A percentile compares a stretch with the other conserved stretches of the same genome.
Evolutionary conservation across 2,113 vertebrate genomes (phyloP).

Genomic region (Tympanuchus pallidicinctus): DNA sequence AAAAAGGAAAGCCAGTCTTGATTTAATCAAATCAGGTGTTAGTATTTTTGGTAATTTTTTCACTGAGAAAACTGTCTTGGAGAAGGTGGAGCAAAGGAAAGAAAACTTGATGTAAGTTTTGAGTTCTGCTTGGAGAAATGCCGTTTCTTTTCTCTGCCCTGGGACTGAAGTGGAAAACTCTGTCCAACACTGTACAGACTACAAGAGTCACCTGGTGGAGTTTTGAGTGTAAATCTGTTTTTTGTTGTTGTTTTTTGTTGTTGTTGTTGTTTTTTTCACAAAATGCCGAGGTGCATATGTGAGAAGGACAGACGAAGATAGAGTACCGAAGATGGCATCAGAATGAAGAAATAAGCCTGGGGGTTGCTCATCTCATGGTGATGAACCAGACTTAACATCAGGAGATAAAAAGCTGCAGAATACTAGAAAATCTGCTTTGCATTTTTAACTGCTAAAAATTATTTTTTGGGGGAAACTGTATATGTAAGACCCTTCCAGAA

Average conservation of each 20-base stretch:
- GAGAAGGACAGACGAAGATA: not conserved
- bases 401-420: not conserved
- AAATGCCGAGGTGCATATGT: not conserved
- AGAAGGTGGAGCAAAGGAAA: not conserved
- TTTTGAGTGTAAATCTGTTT: not conserved
- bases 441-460: not conserved
- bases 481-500: not conserved
- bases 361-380: not conserved
- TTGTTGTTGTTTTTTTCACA: not conserved
- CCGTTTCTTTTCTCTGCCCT: not conserved
- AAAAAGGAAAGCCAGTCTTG: conserved; percentile 22
- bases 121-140: not conserved
- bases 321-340: not conserved
- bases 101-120: not conserved
- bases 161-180: not conserved
- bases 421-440: not conserved
- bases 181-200: not conserved
- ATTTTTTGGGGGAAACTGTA: too few species aligned
- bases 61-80: conserved; percentile 31
- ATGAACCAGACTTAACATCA: not conserved
- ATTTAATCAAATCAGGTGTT: conserved; percentile 72
- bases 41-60: conserved; percentile 63
- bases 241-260: too few species aligned
- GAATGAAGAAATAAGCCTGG: not conserved
- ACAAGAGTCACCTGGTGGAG: not conserved